phyloP scores from a whole-genome alignment of 2,888 invertebrate species.

The Trichogramma dendrolimi region DNA sequence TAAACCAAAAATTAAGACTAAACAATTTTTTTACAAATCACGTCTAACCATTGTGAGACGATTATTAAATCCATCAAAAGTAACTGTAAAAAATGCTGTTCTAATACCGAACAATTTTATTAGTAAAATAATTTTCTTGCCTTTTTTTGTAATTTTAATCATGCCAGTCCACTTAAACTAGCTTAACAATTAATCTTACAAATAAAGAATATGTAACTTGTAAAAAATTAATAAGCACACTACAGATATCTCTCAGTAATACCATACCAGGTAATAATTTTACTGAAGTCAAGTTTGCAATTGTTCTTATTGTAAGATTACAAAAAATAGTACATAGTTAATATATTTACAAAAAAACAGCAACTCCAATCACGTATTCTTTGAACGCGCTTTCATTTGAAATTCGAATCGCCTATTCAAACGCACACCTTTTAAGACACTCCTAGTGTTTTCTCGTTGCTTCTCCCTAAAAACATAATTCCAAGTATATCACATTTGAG shows the following conservation, averaged over 20 bases:
- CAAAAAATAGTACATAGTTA: constrained; percentile 25
- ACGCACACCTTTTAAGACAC: constrained; percentile 63
- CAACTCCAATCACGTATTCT: constrained; percentile 18
- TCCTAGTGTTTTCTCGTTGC: constrained; percentile 52
- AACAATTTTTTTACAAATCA: no score
- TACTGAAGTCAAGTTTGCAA: constrained; percentile 18
- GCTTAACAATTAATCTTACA: no score
- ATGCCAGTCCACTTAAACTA: no score
- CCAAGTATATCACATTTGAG: neutral
- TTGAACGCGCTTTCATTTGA: constrained; percentile 63
- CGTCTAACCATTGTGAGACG: no score
- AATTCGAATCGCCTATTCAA: constrained; percentile 70
- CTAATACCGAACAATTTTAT: no score
- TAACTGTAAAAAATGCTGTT: no score
- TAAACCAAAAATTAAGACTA: no score
- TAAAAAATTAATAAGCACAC: no score
- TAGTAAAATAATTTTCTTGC: no score
- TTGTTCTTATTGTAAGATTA: constrained; percentile 12
- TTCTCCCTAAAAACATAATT: constrained; percentile 38
- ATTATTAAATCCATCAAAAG: no score
- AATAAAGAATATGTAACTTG: no score
- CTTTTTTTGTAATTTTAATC: no score
- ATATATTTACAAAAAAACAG: constrained; percentile 24
- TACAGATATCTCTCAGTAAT: neutral
- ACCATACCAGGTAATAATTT: constrained; percentile 10